A percentile compares a stretch with the other conserved stretches of the same genome.
phyloP scores from a whole-genome alignment of 2,797 vertebrate genomes.

The Danio tinwini region DNA sequence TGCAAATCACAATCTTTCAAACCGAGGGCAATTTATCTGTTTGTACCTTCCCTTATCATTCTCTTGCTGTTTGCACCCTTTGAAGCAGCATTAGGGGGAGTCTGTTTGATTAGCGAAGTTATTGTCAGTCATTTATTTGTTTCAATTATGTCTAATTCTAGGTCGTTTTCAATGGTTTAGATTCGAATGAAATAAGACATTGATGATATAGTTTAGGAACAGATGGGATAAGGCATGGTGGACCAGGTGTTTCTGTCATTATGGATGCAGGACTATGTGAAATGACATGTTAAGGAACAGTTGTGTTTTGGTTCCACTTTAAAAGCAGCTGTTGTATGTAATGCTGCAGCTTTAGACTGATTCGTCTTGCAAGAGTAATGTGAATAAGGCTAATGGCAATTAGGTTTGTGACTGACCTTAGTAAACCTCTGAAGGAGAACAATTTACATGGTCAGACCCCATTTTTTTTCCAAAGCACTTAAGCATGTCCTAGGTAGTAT shows the following conservation, averaged over 20 bases:
- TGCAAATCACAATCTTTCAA: conserved; percentile 76
- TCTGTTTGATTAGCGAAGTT: conserved; percentile 7
- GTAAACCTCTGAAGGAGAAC: conserved; percentile 43
- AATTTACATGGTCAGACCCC: conserved; percentile 34
- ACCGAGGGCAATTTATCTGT: conserved; percentile 70
- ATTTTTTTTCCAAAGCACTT: conserved; percentile 12
- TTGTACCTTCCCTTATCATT: conserved; percentile 59
- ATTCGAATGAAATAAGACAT: conserved; percentile 11
- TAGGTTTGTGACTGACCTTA: conserved; percentile 51
- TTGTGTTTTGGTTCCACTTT: conserved; percentile 47
- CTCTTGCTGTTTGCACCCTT: conserved; percentile 59
- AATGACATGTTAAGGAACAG: conserved; percentile 43
- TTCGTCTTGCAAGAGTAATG: conserved; percentile 56
- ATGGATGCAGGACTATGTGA: background rate
- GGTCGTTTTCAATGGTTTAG: conserved; percentile 1
- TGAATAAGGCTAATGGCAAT: conserved; percentile 57
- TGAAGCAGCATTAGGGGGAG: conserved; percentile 32
- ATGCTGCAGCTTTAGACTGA: conserved; percentile 25
- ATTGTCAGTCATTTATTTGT: conserved; percentile 17
- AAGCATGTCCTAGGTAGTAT: conserved; percentile 16
- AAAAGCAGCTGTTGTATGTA: conserved; percentile 54
- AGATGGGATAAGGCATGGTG: conserved; percentile 2
- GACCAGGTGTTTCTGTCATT: conserved; percentile 39
- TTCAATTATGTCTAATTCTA: conserved; percentile 23
- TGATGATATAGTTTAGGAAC: conserved; percentile 25